Conservation (phyloP, 2,888 invertebrate genomes). For the Lasioglossum vierecki region DNA sequence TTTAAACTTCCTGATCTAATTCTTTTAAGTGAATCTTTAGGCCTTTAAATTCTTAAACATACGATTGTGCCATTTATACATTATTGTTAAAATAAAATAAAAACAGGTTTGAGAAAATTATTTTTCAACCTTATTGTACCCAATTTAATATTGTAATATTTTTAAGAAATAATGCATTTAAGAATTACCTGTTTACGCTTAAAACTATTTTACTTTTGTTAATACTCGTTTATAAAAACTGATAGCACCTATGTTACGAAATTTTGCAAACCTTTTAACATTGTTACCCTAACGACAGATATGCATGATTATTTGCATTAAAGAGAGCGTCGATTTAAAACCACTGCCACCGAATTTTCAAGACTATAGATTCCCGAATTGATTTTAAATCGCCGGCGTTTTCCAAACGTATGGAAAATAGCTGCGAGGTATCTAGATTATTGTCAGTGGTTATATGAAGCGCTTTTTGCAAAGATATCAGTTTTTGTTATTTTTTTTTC, state of each 20-base stretch:
- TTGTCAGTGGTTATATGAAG: not conserved
- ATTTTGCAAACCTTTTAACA: not conserved
- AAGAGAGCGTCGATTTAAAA: not conserved
- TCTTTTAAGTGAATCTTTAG: not conserved
- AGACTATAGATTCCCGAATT: not conserved
- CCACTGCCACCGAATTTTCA: not conserved
- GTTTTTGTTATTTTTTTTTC: not conserved
- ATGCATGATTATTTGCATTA: not conserved
- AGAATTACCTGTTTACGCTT: not conserved
- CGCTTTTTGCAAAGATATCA: not conserved
- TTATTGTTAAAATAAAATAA: no score
- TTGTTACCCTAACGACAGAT: not conserved
- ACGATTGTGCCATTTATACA: not conserved
- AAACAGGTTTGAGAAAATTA: no score
- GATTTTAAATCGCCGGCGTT: not conserved
- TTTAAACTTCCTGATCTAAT: not conserved
- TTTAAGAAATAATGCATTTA: no score
- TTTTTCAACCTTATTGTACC: no score
- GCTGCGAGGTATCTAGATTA: not conserved
- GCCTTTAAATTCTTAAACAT: not conserved
- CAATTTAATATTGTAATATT: not conserved
- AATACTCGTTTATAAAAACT: not conserved
- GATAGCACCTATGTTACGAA: not conserved
- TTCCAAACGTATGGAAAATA: not conserved
- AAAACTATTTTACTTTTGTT: no score